phyloP scores from a whole-genome alignment of 2,888 invertebrate species.

The Nephrotoma appendiculata region DNA sequence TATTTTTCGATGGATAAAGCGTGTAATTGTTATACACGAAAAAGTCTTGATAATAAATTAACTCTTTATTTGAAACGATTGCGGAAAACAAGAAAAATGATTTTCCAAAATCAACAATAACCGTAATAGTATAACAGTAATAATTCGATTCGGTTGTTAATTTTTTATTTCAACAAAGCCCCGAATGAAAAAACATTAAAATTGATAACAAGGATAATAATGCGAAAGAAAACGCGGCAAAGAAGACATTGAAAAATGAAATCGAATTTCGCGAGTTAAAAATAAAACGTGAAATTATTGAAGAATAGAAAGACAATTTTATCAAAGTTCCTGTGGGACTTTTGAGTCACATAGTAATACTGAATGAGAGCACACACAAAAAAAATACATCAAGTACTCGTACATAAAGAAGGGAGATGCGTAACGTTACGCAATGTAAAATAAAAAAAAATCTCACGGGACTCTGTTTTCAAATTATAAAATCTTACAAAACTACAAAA shows the following conservation, averaged over 20 bases:
- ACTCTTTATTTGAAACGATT: background rate
- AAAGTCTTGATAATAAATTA: background rate
- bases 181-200: background rate
- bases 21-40: background rate
- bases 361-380: background rate
- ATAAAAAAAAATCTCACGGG: background rate
- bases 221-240: background rate
- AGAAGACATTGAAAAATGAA: background rate
- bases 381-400: background rate
- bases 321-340: background rate
- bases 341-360: background rate
- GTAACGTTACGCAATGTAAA: background rate
- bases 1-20: background rate
- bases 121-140: background rate
- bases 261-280: background rate
- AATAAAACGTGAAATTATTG: background rate
- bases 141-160: background rate
- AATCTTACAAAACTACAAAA: background rate
- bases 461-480: background rate
- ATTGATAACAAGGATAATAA: background rate
- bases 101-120: background rate
- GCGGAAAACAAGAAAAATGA: background rate
- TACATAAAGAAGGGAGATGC: background rate
- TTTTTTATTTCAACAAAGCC: background rate
- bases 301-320: background rate